Base-by-base conservation (phyloP, 2,888 invertebrate species). In the Eilema sororculum region DNA sequence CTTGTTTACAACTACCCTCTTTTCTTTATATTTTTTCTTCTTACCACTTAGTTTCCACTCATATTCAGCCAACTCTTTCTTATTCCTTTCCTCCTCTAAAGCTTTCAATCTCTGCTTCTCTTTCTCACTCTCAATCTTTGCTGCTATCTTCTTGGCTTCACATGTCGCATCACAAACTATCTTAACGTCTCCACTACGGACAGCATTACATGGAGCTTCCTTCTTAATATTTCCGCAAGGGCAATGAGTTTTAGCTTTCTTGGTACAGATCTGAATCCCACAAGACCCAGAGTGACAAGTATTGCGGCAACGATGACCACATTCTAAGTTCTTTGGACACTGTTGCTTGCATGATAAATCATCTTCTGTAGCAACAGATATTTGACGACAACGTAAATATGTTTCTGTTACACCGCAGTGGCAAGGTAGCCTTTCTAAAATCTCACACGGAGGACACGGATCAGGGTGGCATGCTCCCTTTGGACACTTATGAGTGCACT, bases 301-400 rank as follows among this genome's bases (percentile, higher is more conserved):
- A 10, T 96, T 93, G 52, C 96, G 93, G 87, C 98, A 98, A 10
- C 98, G 97, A 91, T 99, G 99, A 0, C 98, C 98, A 91, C 99
- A 99, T 10, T 96, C 89, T 87, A 98, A 96, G 97, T 98, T 97
- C 93, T 97, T 98, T 0, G 98, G 97, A 86, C 99, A 99, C 76
- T 97, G 98, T 88, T 98, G 98, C 57, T 97, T 97, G 88, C 99
- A 99, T 69, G 96, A 96, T 30, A 96, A 86, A 65, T 89, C 90
- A 63, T 95, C 95, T 20, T 91, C 92, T 0, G 90, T 89, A n/a
- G 96, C 93, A 3, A 91, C 87, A 0, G 96, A 95, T 89, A 97
- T 96, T 80, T 97, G 97, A 52, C 91, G 92, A 86, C 99, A 99
- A 41, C 96, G 96, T 68, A 98, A 95, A 83, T 98, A 97, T 5